Conservation (phyloP, 2,888 invertebrate species). For the Creontiades dilutus region DNA sequence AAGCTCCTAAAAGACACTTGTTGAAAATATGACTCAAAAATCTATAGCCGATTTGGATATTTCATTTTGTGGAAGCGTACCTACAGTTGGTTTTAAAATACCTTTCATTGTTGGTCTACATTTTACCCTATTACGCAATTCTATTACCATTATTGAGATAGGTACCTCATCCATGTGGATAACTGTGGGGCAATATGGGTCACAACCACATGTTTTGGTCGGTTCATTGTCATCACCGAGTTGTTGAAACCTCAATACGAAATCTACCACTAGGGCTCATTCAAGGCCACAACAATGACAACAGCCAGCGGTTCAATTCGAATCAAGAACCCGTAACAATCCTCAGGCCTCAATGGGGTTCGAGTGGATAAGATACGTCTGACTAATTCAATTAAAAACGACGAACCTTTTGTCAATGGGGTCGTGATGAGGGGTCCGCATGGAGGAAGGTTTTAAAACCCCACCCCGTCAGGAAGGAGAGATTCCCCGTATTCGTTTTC, state of each 20-base stretch:
- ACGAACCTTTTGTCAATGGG: conserved; percentile 48
- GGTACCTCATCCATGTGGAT: no score
- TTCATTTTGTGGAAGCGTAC: no score
- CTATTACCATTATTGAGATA: no score
- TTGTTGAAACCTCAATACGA: conserved; percentile 25
- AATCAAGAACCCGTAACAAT: conserved; percentile 68
- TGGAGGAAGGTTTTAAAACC: conserved; percentile 53
- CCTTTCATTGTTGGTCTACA: no score
- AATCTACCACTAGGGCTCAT: not conserved
- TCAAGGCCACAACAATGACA: conserved; percentile 25
- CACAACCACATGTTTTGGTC: not conserved
- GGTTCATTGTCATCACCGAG: not conserved
- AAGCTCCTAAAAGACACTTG: no score
- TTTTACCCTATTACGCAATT: no score
- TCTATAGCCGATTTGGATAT: no score
- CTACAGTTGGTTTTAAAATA: no score
- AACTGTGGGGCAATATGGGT: not conserved
- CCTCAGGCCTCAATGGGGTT: conserved; percentile 1
- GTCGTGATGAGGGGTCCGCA: not conserved
- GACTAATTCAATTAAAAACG: conserved; percentile 71
- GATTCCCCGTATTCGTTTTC: not conserved
- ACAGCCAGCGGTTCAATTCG: conserved; percentile 35
- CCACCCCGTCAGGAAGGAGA: not conserved
- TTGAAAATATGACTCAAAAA: no score
- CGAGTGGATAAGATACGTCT: conserved; percentile 69